Percentiles rank a stretch among this genome's conserved stretches.
Evolutionary conservation across 2,797 vertebrate species (phyloP).

Genomic region (Gambusia yucatana): DNA sequence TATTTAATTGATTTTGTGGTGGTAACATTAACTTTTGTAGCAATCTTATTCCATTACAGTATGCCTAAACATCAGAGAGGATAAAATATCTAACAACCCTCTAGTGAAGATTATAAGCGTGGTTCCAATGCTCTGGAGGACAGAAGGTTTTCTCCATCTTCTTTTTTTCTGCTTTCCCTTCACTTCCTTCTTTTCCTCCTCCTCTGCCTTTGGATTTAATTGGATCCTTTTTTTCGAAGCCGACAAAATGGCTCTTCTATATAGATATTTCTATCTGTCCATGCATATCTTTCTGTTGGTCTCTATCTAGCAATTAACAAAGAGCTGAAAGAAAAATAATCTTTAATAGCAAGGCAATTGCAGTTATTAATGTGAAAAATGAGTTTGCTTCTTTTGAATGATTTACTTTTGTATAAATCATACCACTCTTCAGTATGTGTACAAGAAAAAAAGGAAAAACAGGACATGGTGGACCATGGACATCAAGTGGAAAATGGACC

Average conservation of each 20-base stretch:
- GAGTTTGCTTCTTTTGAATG: background rate
- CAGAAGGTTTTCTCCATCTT: background rate
- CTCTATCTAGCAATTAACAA: background rate
- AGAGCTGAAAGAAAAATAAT: background rate
- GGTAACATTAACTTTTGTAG: background rate
- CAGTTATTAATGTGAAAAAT: background rate
- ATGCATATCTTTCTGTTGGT: background rate
- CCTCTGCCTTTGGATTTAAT: background rate
- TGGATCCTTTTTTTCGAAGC: background rate
- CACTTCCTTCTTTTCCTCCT: background rate
- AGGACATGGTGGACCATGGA: background rate
- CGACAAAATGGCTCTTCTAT: background rate
- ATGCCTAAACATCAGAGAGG: background rate
- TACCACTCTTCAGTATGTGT: background rate
- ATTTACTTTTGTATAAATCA: too few species aligned
- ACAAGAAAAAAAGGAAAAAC: background rate
- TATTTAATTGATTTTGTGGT: background rate
- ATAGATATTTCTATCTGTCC: background rate
- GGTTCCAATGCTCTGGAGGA: background rate
- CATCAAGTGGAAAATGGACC: background rate
- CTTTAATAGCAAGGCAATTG: background rate
- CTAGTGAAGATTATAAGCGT: too few species aligned
- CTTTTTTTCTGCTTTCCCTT: background rate
- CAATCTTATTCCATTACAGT: background rate
- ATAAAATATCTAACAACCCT: background rate